These are phyloP conservation scores for Leptarthrus brevirostris DNA, from an alignment of 2,888 invertebrate genomes.

Conservation along the genomic window DNA sequence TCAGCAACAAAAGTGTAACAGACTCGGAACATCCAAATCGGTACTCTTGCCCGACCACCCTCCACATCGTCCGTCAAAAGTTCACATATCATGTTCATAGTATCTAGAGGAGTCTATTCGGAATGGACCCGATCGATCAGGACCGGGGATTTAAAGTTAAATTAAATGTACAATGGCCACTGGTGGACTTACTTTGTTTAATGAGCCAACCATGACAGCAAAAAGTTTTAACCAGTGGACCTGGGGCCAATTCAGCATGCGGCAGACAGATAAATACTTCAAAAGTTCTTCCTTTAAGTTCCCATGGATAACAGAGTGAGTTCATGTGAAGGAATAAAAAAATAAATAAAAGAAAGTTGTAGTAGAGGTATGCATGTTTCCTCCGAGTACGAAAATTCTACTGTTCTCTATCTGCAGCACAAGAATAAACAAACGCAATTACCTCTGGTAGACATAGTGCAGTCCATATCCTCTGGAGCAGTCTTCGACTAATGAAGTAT, in stretches of 20 bases:
- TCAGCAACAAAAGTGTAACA: slow-evolving; percentile 72
- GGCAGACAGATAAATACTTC: slow-evolving; percentile 77
- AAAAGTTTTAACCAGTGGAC: slow-evolving; percentile 81
- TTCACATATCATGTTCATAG: slow-evolving; percentile 85
- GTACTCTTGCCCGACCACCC: slow-evolving; percentile 82
- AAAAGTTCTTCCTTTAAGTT: slow-evolving; percentile 62
- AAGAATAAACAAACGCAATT: slow-evolving; percentile 48
- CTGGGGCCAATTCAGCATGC: slow-evolving; percentile 63
- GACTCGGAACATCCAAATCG: slow-evolving; percentile 72
- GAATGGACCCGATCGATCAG: not conserved
- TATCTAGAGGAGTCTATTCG: slow-evolving; percentile 66
- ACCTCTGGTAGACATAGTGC: slow-evolving; percentile 61
- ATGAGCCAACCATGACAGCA: slow-evolving; percentile 76
- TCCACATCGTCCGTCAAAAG: slow-evolving; percentile 85
- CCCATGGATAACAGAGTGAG: not conserved
- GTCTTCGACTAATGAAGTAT: slow-evolving; percentile 59
- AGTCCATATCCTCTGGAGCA: slow-evolving; percentile 64
- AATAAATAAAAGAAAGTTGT: not conserved
- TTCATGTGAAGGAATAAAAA: not conserved
- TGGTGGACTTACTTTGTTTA: slow-evolving; percentile 71
- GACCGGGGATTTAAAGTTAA: slow-evolving; percentile 9
- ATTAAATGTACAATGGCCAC: slow-evolving; percentile 25
- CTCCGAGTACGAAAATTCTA: too few species aligned
- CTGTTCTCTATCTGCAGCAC: too few species aligned
- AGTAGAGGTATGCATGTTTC: not conserved